Evolutionary conservation across 2,797 vertebrate genomes (phyloP), one percentile per base, ranked within the genome.

Genomic region (Urosaurus nigricauda): DNA sequence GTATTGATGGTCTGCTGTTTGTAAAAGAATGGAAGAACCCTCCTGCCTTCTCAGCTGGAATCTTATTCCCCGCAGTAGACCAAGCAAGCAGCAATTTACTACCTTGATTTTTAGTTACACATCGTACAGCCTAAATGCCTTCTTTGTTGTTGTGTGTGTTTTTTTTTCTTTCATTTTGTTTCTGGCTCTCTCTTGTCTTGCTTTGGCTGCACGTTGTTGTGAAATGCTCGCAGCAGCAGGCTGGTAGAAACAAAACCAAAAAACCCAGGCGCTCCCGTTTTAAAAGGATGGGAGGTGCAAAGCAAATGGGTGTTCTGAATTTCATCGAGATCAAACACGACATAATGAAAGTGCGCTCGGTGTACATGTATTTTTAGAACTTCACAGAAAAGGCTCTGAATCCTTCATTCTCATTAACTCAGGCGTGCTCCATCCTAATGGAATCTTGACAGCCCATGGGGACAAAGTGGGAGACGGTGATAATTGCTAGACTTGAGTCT

Each of bases 301-400:
- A 82, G 86, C 58, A 84, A 89, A 84, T 6, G 56, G 47, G 40
- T 63, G 93, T 71, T 79, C 89, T 87, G 93, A 88, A 92, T 91
- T 80, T 90, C 88, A 21, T 82, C 0, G 26, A 84, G 93, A 89
- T 93, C 87, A 85, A 85, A 92, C 81, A 91, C 29, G 93, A 80
- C 91, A 56, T 85, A 91, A 93, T 93, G 93, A 93, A 93, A 92
- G 93, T 81, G 51, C 89, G 88, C 87, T 92, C 87, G 32, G 0
- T 79, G 87, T 35, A 87, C 87, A 91, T 68, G 75, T 94, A 93
- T 95, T 95, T 95, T 95, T 95, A 94, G 94, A 93, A 85, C 77
- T 88, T 91, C 89, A 84, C 73, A 93, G 35, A 29, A 88, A 93
- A 90, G 90, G 78, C 83, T 91, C 56, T 77, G 81, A 92, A 75